A percentile compares a stretch with the other conserved stretches of the same genome.
Evolutionary conservation across 2,888 invertebrate species (phyloP).

Genomic region (Cartodere bifasciata): DNA sequence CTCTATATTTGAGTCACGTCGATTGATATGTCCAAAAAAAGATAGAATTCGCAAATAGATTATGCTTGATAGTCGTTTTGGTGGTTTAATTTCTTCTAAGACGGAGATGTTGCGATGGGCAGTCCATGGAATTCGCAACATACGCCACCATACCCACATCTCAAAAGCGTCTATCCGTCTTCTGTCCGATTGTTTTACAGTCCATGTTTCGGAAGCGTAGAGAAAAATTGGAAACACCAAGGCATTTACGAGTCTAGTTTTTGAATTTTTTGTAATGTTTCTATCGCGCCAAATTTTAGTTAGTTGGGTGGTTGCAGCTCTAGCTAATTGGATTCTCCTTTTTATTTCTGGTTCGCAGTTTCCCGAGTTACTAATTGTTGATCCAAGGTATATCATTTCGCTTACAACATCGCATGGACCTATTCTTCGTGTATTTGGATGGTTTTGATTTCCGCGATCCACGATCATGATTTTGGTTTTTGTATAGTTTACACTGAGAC

Average conservation of each 20-base stretch:
- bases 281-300: too few relatives aligned
- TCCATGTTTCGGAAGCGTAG: conserved; percentile 10
- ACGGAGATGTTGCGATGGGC: conserved; percentile 2
- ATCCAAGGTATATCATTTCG: conserved; percentile 3
- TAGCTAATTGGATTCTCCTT: conserved; percentile 4
- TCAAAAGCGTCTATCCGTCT: conserved; percentile 9
- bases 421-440: background rate
- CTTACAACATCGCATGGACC: background rate
- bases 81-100: background rate
- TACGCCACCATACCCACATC: conserved; percentile 9
- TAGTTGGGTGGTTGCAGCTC: background rate
- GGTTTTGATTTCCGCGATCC: too few relatives aligned
- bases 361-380: conserved; percentile 3
- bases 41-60: conserved; percentile 3
- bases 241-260: conserved; percentile 3
- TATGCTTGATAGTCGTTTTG: too few relatives aligned
- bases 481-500: conserved; percentile 6
- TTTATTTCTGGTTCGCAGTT: conserved; percentile 3
- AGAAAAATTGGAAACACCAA: conserved; percentile 6
- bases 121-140: conserved; percentile 7
- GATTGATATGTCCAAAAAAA: conserved; percentile 5
- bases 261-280: conserved; percentile 2
- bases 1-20: too few relatives aligned
- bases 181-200: conserved; percentile 5
- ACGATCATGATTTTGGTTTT: conserved; percentile 6